phyloP scores from a whole-genome alignment of 2,113 vertebrate genomes.

The Engystomops pustulosus region DNA sequence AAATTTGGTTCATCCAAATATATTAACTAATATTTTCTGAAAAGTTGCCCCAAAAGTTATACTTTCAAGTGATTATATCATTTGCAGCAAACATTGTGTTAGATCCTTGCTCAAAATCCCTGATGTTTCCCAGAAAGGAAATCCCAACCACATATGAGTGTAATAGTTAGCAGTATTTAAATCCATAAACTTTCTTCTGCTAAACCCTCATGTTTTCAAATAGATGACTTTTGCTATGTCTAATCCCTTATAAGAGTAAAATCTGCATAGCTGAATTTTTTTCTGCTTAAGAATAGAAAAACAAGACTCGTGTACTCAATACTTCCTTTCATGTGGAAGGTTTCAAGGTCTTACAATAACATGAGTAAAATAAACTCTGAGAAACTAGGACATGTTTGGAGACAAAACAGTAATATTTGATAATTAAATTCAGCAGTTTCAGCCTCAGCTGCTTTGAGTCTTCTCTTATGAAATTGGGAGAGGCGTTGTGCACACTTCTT shows the following conservation, averaged over 20 bases:
- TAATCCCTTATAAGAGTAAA: constrained; percentile 58
- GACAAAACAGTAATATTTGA: constrained; percentile 61
- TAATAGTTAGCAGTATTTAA: constrained; percentile 49
- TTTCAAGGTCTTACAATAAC: constrained; percentile 59
- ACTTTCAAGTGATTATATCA: background rate
- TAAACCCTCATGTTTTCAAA: constrained; percentile 49
- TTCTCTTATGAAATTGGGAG: constrained; percentile 41
- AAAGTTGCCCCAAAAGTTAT: background rate
- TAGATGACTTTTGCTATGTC: constrained; percentile 51
- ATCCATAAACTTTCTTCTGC: constrained; percentile 53
- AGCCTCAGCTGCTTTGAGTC: constrained; percentile 44
- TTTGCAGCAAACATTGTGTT: background rate
- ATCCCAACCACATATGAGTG: constrained; percentile 45
- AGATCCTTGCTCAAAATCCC: constrained; percentile 4
- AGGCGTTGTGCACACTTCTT: constrained; percentile 51
- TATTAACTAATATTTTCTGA: background rate
- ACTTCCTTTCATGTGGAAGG: constrained; percentile 57
- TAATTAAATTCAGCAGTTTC: constrained; percentile 59
- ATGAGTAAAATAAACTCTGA: constrained; percentile 55
- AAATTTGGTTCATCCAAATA: background rate
- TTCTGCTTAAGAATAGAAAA: constrained; percentile 55
- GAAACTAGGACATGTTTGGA: constrained; percentile 60
- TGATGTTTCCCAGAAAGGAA: constrained; percentile 49
- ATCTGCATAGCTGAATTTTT: constrained; percentile 49
- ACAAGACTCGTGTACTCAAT: constrained; percentile 34